These are phyloP conservation scores for Battus philenor DNA, from an alignment of 1,140 invertebrate species.

Conservation along the genomic window DNA sequence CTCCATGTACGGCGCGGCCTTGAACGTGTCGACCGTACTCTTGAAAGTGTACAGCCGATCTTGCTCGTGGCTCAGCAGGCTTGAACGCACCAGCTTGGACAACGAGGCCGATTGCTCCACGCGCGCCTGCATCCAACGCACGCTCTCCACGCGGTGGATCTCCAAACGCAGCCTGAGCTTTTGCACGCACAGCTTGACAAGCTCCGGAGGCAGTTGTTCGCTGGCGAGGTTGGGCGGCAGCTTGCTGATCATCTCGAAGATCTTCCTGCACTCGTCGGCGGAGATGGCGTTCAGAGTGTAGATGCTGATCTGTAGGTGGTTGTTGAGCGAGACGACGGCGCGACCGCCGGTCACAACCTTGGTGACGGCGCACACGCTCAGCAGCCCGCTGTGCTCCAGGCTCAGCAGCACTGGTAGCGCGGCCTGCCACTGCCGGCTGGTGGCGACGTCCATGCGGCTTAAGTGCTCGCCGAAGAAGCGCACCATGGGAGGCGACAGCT, in stretches of 20 bases:
- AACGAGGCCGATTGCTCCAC: not conserved
- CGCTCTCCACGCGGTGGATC: conserved; percentile 25
- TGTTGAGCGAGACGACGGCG: conserved; percentile 25
- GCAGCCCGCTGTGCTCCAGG: conserved; percentile 24
- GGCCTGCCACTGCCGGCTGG: conserved; percentile 25
- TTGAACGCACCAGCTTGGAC: not conserved
- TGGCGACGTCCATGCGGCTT: conserved; percentile 22
- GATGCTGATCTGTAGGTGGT: conserved; percentile 27
- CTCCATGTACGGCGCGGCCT: conserved; percentile 1
- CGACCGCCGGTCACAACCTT: conserved; percentile 19
- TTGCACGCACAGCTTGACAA: conserved; percentile 17
- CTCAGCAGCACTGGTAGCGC: conserved; percentile 22
- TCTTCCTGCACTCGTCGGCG: conserved; percentile 13
- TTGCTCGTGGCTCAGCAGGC: not conserved
- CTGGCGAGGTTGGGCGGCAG: not conserved
- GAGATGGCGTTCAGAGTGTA: conserved; percentile 22
- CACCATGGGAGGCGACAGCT: conserved; percentile 24
- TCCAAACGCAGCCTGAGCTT: conserved; percentile 24
- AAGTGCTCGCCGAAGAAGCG: conserved; percentile 30
- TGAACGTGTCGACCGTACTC: conserved; percentile 4
- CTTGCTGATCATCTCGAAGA: conserved; percentile 20
- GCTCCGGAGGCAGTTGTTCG: conserved; percentile 10
- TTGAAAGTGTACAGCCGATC: conserved; percentile 3
- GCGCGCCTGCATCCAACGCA: not conserved
- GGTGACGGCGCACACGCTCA: conserved; percentile 23